Conservation (phyloP, 2,888 invertebrate species). For the Drosophila anomalata region DNA sequence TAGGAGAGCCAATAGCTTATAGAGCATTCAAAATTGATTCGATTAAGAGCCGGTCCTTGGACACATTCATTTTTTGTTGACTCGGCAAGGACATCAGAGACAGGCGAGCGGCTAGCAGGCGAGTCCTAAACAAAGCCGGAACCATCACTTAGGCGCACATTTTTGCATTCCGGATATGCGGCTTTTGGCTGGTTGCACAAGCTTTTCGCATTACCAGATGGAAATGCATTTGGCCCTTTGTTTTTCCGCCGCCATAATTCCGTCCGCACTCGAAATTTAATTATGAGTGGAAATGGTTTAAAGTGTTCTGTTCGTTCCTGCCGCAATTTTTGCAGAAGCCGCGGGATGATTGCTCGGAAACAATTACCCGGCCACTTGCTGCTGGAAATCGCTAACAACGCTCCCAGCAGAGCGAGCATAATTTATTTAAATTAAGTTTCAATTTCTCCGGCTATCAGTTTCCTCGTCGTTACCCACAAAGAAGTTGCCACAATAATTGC, state of each 20-base stretch:
- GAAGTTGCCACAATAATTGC: slow-evolving; percentile 10
- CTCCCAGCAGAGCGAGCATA: slow-evolving; percentile 66
- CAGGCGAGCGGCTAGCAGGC: neutral
- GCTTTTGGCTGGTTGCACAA: slow-evolving; percentile 29
- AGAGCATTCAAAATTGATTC: slow-evolving; percentile 1
- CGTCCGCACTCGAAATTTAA: slow-evolving; percentile 53
- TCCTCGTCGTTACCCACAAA: neutral
- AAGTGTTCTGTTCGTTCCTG: slow-evolving; percentile 25
- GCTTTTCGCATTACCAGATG: slow-evolving; percentile 7
- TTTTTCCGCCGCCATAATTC: slow-evolving; percentile 23
- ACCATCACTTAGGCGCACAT: slow-evolving; percentile 34
- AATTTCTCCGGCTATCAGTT: slow-evolving; percentile 27
- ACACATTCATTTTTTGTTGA: neutral
- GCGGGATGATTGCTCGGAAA: slow-evolving; percentile 34
- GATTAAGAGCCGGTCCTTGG: slow-evolving; percentile 2
- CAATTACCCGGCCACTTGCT: slow-evolving; percentile 38
- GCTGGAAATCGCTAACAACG: slow-evolving; percentile 43
- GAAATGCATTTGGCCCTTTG: slow-evolving; percentile 31
- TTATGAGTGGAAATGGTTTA: slow-evolving; percentile 55
- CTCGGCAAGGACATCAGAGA: slow-evolving; percentile 1
- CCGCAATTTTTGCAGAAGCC: slow-evolving; percentile 3
- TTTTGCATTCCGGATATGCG: slow-evolving; percentile 30
- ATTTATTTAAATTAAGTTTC: slow-evolving; percentile 49
- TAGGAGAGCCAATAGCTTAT: neutral
- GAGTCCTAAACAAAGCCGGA: slow-evolving; percentile 32